Percentiles rank a stretch among this genome's conserved stretches.
Evolutionary conservation across 2,113 vertebrate genomes (phyloP).

Genomic region (Burhinus bistriatus): DNA sequence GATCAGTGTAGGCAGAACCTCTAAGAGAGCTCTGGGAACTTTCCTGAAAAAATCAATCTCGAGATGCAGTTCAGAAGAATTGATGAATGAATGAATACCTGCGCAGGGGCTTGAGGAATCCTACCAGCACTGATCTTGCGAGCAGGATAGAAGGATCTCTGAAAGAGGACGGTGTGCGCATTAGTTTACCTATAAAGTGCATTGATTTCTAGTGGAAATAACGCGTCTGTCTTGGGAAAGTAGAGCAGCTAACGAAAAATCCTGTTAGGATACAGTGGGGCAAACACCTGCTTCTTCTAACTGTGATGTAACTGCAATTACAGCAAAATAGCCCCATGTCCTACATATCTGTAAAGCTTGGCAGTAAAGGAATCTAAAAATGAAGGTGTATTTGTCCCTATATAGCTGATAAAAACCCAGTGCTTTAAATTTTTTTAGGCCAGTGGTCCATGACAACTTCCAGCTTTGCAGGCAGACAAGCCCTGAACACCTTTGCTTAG

Average conservation of each 20-base stretch:
- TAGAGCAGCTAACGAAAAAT: not conserved
- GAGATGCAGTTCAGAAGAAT: not conserved
- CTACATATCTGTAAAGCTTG: not conserved
- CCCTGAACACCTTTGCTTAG: not conserved
- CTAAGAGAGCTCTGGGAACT: not conserved
- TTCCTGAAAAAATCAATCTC: slow-evolving; percentile 27
- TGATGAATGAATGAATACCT: not conserved
- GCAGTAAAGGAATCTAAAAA: not conserved
- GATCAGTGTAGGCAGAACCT: slow-evolving; percentile 9
- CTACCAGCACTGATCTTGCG: not conserved
- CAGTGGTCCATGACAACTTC: not conserved
- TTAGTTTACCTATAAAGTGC: not conserved
- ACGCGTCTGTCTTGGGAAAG: not conserved
- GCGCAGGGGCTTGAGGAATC: not conserved
- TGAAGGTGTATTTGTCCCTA: not conserved
- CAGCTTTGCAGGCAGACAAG: not conserved
- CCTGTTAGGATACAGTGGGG: not conserved
- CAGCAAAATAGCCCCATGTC: not conserved
- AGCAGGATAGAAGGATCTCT: not conserved
- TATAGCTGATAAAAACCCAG: not conserved
- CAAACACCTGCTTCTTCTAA: not conserved
- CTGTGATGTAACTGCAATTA: not conserved
- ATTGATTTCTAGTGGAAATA: not conserved
- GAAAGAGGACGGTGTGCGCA: not conserved
- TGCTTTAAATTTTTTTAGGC: not conserved